Base-by-base conservation (phyloP, 2,888 invertebrate genomes). In the Napeogenes inachia region DNA sequence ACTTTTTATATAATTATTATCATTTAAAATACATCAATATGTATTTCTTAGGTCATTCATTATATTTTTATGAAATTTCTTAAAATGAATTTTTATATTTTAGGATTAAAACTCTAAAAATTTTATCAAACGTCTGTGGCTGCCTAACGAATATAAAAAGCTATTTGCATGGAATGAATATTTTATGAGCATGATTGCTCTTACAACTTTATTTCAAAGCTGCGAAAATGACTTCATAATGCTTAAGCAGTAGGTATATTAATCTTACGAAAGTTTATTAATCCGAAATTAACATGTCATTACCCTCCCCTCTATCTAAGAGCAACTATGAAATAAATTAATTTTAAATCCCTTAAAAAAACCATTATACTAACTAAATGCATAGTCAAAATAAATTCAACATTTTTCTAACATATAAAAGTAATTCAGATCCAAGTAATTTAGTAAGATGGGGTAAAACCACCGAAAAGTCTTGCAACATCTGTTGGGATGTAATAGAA, bases 171-270 rank as follows among this genome's bases (percentile, higher is more conserved):
- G 30, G 50, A 50, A 50, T 50, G 50, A 50, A 50, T 50, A 50
- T 50, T 50, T 50, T 21, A 50, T 50, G 50, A 50, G 50, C 50
- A 30, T 50, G 50, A 50, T 50, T 50, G 30, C 50, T 50, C 50
- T 50, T 50, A 50, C 50, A 50, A 50, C 50, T 50, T 50, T 50
- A 50, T 50, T 50, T 50, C 50, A 50, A 50, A 50, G 50, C 50
- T 30, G 50, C 50, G 50, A 50, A 50, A 50, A 50, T 8, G 50
- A 50, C 30, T 50, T 50, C 50, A 10, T 50, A 50, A 50, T 50
- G 30, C 30, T 50, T 30, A 10, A 42, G 30, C 21, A 50, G 50
- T 50, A 50, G 21, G 30, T 30, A 50, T 50, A 50, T 50, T 50
- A 50, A 50, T 30, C 30, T 21, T 50, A 30, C 30, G 6, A 10